Evolutionary conservation across 2,888 invertebrate genomes (phyloP), one percentile per base, ranked within the genome.

Genomic region (Acrobasis consociella): DNA sequence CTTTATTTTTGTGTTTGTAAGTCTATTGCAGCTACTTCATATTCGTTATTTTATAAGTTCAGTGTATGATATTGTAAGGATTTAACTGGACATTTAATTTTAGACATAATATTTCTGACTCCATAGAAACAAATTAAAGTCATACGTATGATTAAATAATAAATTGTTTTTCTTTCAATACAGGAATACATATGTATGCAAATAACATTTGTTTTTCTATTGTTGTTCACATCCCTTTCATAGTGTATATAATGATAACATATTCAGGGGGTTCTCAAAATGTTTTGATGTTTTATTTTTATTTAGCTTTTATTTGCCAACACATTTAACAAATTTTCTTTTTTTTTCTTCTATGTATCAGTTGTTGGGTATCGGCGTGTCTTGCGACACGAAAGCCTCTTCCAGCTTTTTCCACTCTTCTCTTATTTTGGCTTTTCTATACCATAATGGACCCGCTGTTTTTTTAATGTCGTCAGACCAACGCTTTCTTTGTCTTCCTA

Each of bases 1-100:
- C 55, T 16, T n/a, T 42, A n/a, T 17, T 46, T 62, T 63, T 37
- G 58, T 65, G 56, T 62, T 59, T 60, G 56, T 63, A 62, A 59
- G 42, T 58, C 37, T 60, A 64, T 70, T 78, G 77, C 73, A 77
- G 77, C 67, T 80, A 73, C 67, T 72, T 71, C 79, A 80, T 82
- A 75, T 72, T 74, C 60, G 67, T 67, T 66, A 70, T 69, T 69
- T 70, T 65, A 67, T 79, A 78, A 78, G 72, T 73, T 78, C 78
- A 68, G 64, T 73, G 66, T 80, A 82, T 80, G 78, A 72, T 84
- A 81, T 68, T 67, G 58, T 82, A 82, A 81, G 81, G 64, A 72
- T 74, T 72, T 62, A 77, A 76, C 73, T 75, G 75, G 76, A 81
- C 73, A 71, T 74, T 70, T 46, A 46, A 64, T 67, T 70, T 65